Base-by-base conservation (phyloP, 2,113 vertebrate genomes). In the Microcebus griseorufus region DNA sequence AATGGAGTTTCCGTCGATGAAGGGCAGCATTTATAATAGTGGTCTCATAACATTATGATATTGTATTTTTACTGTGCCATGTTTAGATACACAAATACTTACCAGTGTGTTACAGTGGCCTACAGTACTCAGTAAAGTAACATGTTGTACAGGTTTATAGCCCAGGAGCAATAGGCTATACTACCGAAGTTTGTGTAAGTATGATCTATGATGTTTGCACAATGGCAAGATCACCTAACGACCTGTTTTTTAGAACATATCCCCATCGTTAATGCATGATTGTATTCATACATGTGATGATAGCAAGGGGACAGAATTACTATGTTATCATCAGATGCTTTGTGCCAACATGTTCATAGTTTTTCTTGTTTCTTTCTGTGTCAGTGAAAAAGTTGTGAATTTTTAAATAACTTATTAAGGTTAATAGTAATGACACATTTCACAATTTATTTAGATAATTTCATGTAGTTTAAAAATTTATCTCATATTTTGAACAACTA, bases 351-450 rank as follows among this genome's bases (percentile, higher is more conserved):
- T 69, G 13, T 32, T 67, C 6, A 13, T 39, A 10, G 34, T 45
- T 67, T 45, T 37, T 42, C 32, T 39, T 51, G 2, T 48, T 92
- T 93, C 25, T 78, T 94, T 69, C 55, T 70, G 5, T 72, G 42
- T 81, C 82, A 93, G 70, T 12, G 39, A 81, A 42, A 62, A 76
- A 88, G 16, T 23, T 55, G 6, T 76, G 22, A 60, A 9, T 42
- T 89, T 96, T 64, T 48, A 88, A 83, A 84, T 79, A 82, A 89
- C 58, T 51, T 82, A n/a, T 95, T 69, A 69, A 95, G 32, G 29
- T 45, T 87, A 87, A 87, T 39, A 62, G 3, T 78, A 87, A 55
- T 70, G 53, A 32, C 17, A 64, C 11, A 27, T 45, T 88, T 88
- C 6, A 39, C n/a, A 81, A 58, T 64, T 92, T 83, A 75, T 58